phyloP scores from a whole-genome alignment of 1,140 invertebrate genomes.

The Dendroctonus ponderosae region DNA sequence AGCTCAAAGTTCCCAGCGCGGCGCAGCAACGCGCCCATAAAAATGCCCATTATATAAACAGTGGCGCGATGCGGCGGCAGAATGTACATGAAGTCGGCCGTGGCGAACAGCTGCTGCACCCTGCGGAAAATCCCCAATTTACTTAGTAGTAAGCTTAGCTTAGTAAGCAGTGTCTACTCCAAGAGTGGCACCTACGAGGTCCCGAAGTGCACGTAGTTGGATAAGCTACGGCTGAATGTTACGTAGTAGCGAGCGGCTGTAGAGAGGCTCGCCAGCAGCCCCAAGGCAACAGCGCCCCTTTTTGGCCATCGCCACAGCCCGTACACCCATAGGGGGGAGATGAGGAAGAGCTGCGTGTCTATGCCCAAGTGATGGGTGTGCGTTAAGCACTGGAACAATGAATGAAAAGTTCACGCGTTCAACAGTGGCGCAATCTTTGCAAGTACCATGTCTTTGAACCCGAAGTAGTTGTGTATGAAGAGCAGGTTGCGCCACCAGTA shows the following conservation, averaged over 20 bases:
- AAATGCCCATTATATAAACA: slow-evolving; percentile 70
- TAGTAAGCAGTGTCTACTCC: not conserved
- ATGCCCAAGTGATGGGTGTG: slow-evolving; percentile 73
- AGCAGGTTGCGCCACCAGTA: slow-evolving; percentile 64
- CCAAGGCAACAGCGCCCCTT: slow-evolving; percentile 56
- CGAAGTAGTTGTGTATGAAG: slow-evolving; percentile 63
- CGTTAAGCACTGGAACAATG: slow-evolving; percentile 61
- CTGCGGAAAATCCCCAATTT: slow-evolving; percentile 49
- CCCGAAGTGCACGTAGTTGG: slow-evolving; percentile 71
- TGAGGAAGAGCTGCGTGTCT: slow-evolving; percentile 76
- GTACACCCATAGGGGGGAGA: slow-evolving; percentile 66
- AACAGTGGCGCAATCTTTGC: not conserved
- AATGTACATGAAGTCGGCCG: slow-evolving; percentile 70
- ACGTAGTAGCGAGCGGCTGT: slow-evolving; percentile 64
- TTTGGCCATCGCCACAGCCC: slow-evolving; percentile 65
- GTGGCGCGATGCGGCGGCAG: slow-evolving; percentile 67
- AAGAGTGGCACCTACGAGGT: slow-evolving; percentile 65
- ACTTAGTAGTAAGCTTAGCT: too few species aligned
- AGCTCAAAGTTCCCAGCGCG: slow-evolving; percentile 50
- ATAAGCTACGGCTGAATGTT: slow-evolving; percentile 63
- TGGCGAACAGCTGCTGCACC: slow-evolving; percentile 65
- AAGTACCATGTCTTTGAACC: slow-evolving; percentile 61
- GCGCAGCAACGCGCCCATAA: slow-evolving; percentile 61
- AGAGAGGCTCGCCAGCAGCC: slow-evolving; percentile 57
- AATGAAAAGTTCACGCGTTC: slow-evolving; percentile 7